phyloP scores from a whole-genome alignment of 2,113 vertebrate species.

The Alectura lathami region DNA sequence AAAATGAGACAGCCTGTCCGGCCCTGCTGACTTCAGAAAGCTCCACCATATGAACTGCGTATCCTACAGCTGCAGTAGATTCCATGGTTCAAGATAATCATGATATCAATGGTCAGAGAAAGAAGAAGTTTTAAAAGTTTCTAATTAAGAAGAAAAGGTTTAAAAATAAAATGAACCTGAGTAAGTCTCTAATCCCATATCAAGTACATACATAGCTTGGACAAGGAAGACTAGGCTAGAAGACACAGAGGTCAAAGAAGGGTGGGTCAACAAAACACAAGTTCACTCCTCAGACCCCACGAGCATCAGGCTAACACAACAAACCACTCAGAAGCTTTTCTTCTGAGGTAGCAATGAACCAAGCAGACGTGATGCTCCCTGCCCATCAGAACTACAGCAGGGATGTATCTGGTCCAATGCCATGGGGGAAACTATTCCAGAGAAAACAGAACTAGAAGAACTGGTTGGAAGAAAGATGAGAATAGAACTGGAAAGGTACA shows the following conservation, averaged over 20 bases:
- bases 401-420: rapidly evolving
- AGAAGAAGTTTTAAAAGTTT: not conserved
- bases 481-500: not conserved
- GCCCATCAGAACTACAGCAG: rapidly evolving
- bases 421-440: not conserved
- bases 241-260: not conserved
- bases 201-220: rapidly evolving
- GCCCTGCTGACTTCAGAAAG: not conserved
- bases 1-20: not conserved
- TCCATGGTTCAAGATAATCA: not conserved
- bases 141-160: not conserved
- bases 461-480: not conserved
- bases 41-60: rapidly evolving
- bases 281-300: not conserved
- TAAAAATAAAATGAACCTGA: not conserved
- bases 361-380: not conserved
- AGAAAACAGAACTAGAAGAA: not conserved
- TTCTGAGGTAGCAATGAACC: not conserved
- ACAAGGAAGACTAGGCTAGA: rapidly evolving
- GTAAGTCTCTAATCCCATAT: not conserved
- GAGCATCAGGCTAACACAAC: not conserved
- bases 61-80: not conserved
- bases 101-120: rapidly evolving
- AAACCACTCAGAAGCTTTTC: not conserved
- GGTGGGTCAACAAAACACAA: not conserved